phyloP scores from a whole-genome alignment of 2,113 vertebrate genomes.

The Diadophis punctatus region DNA sequence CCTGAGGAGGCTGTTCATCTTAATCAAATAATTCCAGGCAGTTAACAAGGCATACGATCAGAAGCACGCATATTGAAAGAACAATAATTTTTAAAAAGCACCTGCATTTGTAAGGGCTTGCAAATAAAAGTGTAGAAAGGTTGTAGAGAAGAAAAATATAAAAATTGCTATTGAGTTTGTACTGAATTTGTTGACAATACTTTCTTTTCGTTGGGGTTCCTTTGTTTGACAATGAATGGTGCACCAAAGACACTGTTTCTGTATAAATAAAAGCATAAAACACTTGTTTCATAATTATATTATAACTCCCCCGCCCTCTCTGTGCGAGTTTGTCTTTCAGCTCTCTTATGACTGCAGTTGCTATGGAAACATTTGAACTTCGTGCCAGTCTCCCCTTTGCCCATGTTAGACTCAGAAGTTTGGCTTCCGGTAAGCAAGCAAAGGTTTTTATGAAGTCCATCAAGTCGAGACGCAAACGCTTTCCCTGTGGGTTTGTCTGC shows the following conservation, averaged over 20 bases:
- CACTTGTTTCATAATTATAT: slow-evolving; percentile 41
- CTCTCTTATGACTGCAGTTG: slow-evolving; percentile 29
- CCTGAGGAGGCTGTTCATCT: background rate
- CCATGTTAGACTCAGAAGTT: background rate
- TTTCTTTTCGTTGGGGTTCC: background rate
- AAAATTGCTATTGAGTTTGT: background rate
- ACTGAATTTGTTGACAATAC: background rate
- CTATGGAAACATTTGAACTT: slow-evolving; percentile 4
- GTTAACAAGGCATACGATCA: background rate
- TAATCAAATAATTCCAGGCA: background rate
- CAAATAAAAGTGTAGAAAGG: background rate
- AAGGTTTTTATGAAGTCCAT: background rate
- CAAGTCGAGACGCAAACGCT: background rate
- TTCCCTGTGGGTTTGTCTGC: background rate
- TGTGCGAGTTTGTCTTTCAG: background rate
- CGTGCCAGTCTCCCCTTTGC: background rate
- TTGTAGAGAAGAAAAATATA: background rate
- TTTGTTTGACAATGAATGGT: background rate
- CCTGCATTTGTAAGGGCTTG: background rate
- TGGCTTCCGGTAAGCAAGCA: background rate
- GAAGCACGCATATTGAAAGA: background rate
- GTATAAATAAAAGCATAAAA: background rate
- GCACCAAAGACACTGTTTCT: slow-evolving; percentile 5
- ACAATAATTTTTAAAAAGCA: background rate
- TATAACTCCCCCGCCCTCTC: background rate